Evolutionary conservation across 2,888 invertebrate genomes (phyloP), one percentile per base, ranked within the genome.

Genomic region (Keiferia lycopersicella): DNA sequence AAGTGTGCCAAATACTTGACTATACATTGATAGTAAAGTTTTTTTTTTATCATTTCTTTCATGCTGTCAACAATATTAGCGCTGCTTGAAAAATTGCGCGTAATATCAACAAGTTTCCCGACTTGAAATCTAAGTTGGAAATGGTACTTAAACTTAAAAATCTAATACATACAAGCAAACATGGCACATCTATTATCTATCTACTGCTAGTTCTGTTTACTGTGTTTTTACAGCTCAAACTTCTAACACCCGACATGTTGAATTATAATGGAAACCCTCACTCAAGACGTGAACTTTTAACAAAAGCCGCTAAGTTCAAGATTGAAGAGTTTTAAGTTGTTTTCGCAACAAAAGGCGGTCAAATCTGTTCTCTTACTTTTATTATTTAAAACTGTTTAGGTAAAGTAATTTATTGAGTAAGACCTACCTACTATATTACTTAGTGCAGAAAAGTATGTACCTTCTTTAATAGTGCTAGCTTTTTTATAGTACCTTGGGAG

Each of bases 241-340:
- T 41, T 41, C 12, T 22, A 22, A 14, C 51, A 22, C 14, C 51
- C 51, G 16, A 34, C 56, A 56, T 56, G 56, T 56, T 56, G 34
- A 56, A 16, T 56, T 56, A 34, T 34, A 16, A 56, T 56, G 56
- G 56, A 26, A 34, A 20, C 56, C 56, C 26, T 34, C n/a, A 34
- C 34, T 34, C n/a, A 34, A 16, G 34, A 26, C 10, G n/a, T 20
- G 16, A 56, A 56, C 18, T 56, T 56, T 56, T 14, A 7, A 16
- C n/a, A 56, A 53, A 56, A 56, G 56, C 56, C 30, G 34, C 26
- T 22, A 53, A 53, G 51, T 53, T 53, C 22, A 14, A 22, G 51
- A 53, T 53, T 18, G 18, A 53, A 53, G 22, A 53, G 51, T 22
- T 20, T 51, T 51, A 51, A 20, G 18, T 12, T 51, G 12, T 51